Evolutionary conservation across 1,140 invertebrate genomes (phyloP).

Genomic region (Steinernema feltiae): DNA sequence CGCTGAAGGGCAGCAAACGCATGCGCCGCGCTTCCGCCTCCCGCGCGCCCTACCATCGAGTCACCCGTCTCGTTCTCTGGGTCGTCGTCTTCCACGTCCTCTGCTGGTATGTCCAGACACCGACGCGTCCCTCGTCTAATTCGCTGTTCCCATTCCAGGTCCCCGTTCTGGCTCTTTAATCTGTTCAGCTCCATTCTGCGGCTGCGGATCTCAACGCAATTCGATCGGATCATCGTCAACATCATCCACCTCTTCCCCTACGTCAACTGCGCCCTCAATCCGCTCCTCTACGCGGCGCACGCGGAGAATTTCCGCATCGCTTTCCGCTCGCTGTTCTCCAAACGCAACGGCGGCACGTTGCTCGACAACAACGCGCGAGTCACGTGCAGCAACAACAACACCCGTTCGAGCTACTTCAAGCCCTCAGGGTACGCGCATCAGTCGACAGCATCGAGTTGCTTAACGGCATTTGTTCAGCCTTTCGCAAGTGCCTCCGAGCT

Average conservation of each 20-base stretch:
- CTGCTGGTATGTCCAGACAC: constrained; percentile 44
- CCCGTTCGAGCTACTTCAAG: constrained; percentile 7
- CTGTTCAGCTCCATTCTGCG: constrained; percentile 54
- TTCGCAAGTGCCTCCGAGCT: background rate
- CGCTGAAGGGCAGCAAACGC: constrained; percentile 48
- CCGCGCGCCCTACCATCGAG: constrained; percentile 53
- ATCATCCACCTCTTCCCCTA: constrained; percentile 57
- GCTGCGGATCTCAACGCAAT: constrained; percentile 51
- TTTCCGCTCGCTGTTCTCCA: constrained; percentile 48
- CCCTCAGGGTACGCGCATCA: background rate
- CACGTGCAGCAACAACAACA: constrained; percentile 3
- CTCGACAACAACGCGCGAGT: background rate
- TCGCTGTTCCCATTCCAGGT: constrained; percentile 41
- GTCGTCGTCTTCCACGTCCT: constrained; percentile 56
- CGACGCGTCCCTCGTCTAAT: background rate
- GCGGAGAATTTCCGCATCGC: constrained; percentile 56
- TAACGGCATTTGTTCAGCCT: background rate
- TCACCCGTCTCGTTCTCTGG: constrained; percentile 55
- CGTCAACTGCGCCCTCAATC: constrained; percentile 57
- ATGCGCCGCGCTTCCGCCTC: constrained; percentile 36
- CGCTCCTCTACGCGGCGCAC: constrained; percentile 49
- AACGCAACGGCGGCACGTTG: background rate
- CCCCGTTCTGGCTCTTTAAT: constrained; percentile 57
- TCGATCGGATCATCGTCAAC: constrained; percentile 55
- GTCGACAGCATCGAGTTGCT: background rate